These are phyloP conservation scores for Cylas formicarius DNA, from an alignment of 1,140 invertebrate species.

Conservation along the genomic window DNA sequence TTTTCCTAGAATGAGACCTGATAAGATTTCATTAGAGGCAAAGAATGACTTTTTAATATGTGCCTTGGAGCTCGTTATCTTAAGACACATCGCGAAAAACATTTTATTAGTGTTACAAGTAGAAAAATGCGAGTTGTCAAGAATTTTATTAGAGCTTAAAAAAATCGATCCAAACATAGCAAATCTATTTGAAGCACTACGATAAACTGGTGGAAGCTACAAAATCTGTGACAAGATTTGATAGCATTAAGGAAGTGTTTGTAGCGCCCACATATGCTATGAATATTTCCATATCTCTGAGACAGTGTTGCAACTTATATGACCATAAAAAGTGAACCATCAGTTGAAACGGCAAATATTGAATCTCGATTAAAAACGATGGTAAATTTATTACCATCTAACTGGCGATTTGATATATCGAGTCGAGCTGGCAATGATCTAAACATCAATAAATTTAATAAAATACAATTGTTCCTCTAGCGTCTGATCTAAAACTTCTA, in stretches of 20 bases:
- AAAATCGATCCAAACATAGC: no score
- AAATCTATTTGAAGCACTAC: no score
- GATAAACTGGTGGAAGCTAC: no score
- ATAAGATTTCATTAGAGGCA: constrained; percentile 24
- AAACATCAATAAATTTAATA: constrained; percentile 35
- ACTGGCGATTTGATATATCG: constrained; percentile 26
- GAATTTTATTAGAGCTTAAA: no score
- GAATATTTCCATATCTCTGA: constrained; percentile 23
- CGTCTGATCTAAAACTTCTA: constrained; percentile 35
- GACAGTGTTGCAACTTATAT: constrained; percentile 23
- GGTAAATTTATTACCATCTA: constrained; percentile 22
- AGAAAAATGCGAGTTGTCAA: no score
- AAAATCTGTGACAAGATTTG: constrained; percentile 17
- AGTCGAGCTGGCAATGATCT: constrained; percentile 29
- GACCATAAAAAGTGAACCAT: constrained; percentile 2
- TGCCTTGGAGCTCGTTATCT: constrained; percentile 16
- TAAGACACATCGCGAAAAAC: constrained; percentile 21
- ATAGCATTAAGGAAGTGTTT: constrained; percentile 16
- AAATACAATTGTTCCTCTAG: constrained; percentile 36
- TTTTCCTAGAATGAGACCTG: constrained; percentile 23
- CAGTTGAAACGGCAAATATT: constrained; percentile 14
- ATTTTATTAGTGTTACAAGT: no score
- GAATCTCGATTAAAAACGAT: constrained; percentile 23
- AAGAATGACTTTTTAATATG: constrained; percentile 24
- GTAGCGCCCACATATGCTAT: constrained; percentile 22